Evolutionary conservation across 2,888 invertebrate species (phyloP), one percentile per base, ranked within the genome.

Genomic region (Mayetiola destructor): DNA sequence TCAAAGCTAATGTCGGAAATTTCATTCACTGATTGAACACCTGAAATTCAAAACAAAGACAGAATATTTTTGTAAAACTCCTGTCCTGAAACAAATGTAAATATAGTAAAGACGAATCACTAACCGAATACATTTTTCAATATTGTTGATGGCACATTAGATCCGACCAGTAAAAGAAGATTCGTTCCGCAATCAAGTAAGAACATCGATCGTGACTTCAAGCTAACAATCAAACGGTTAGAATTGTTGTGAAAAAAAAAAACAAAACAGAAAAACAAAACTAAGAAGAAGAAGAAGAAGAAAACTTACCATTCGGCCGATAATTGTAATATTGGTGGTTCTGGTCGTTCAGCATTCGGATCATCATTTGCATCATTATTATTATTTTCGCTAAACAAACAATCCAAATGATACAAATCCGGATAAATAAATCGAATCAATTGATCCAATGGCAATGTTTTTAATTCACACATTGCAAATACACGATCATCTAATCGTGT

Each of bases 401-500:
- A 71, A 73, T 94, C 90, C 57, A 97, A 73, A 9, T 91, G 82
- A 75, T 93, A 97, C 62, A 99, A 77, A 70, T 88, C 86, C 1
- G 99, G 97, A 77, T 96, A 94, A 62, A 95, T 80, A 62, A 77
- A 78, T 65, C 89, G 88, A 67, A 96, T 78, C 27, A 97, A 77
- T 67, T 82, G 80, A 60, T 76, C 71, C 56, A 94, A 75, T 9
- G 99, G 96, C 64, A 88, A 72, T 37, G 84, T 81, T 75, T 97
- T 96, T 79, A 96, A 84, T 69, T 85, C 82, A 71, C 92, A 88
- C 93, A 99, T 90, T 57, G 91, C 88, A 66, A 81, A 87, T 35
- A 94, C 84, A 57, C 97, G 80, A 72, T 96, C 94, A 76, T 99
- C 99, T 57, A 96, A 75, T 36, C 89, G 82, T 2, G 93, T 92